These are phyloP conservation scores for Heliconius nattereri DNA, from an alignment of 1,140 invertebrate species.

Conservation along the genomic window DNA sequence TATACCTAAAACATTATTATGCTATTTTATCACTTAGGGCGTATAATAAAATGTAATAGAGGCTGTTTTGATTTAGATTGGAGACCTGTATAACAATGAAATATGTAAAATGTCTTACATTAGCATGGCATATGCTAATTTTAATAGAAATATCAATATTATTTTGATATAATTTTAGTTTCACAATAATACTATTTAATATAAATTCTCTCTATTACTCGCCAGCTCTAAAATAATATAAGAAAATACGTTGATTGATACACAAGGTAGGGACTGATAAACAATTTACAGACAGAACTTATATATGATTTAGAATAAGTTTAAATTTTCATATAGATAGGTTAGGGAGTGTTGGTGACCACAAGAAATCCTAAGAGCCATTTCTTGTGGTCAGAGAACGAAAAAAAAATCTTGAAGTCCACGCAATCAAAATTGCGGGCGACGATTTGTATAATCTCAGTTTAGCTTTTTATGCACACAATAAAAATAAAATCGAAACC, in stretches of 20 bases:
- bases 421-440: too few species aligned
- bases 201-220: not conserved
- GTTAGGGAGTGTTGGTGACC: too few species aligned
- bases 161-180: not conserved
- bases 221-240: not conserved
- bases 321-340: too few species aligned
- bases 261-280: too few species aligned
- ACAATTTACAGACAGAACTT: too few species aligned
- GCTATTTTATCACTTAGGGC: conserved; percentile 24
- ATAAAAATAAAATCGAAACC: too few species aligned
- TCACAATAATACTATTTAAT: not conserved
- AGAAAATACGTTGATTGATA: not conserved
- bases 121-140: not conserved
- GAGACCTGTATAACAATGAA: conserved; percentile 5
- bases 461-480: too few species aligned
- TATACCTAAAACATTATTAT: conserved; percentile 23
- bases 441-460: too few species aligned
- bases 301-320: too few species aligned
- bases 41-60: not conserved
- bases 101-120: not conserved
- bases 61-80: conserved; percentile 11
- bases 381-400: too few species aligned
- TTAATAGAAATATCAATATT: conserved; percentile 1
- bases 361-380: too few species aligned
- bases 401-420: too few species aligned